Evolutionary conservation across 1,140 invertebrate genomes (phyloP).

Genomic region (Proctacanthus coquilletti): DNA sequence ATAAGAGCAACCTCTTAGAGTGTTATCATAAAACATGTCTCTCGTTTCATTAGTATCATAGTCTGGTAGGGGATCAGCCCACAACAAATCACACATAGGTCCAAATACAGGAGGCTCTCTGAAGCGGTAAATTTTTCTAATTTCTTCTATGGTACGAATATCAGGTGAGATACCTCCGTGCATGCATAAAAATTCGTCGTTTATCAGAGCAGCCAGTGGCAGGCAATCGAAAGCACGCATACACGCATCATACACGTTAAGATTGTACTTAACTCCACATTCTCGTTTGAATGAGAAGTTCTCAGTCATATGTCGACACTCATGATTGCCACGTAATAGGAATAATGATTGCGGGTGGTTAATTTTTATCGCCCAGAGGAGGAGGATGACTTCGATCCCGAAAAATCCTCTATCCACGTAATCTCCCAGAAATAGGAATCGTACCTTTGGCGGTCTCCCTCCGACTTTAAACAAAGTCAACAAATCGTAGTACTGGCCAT

Average conservation of each 20-base stretch:
- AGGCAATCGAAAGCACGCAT: slow-evolving; percentile 99
- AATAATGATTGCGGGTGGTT: slow-evolving; percentile 95
- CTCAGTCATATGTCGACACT: slow-evolving; percentile 99
- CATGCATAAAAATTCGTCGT: slow-evolving; percentile 99
- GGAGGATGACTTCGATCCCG: slow-evolving; percentile 86
- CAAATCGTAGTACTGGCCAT: slow-evolving; percentile 99
- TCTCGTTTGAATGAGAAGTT: slow-evolving; percentile 99
- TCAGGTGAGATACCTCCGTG: slow-evolving; percentile 98
- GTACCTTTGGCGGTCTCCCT: slow-evolving; percentile 89
- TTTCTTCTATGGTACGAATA: slow-evolving; percentile 98
- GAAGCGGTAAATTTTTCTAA: slow-evolving; percentile 68
- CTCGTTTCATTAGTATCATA: slow-evolving; percentile 99
- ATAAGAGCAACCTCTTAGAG: slow-evolving; percentile 98
- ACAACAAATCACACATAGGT: slow-evolving; percentile 98
- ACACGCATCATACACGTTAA: slow-evolving; percentile 98
- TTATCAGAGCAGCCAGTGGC: slow-evolving; percentile 97
- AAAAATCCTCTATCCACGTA: slow-evolving; percentile 99
- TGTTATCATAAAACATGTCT: slow-evolving; percentile 99
- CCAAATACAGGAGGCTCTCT: slow-evolving; percentile 99
- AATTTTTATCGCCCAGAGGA: slow-evolving; percentile 89
- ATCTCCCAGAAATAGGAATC: slow-evolving; percentile 99
- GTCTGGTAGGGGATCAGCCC: slow-evolving; percentile 97
- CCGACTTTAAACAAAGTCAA: slow-evolving; percentile 99
- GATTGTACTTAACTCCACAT: slow-evolving; percentile 99
- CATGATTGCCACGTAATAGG: slow-evolving; percentile 97